A percentile compares a stretch with the other conserved stretches of the same genome.
Conservation (phyloP, 2,113 vertebrate genomes). For the Phalacrocorax carbo region DNA sequence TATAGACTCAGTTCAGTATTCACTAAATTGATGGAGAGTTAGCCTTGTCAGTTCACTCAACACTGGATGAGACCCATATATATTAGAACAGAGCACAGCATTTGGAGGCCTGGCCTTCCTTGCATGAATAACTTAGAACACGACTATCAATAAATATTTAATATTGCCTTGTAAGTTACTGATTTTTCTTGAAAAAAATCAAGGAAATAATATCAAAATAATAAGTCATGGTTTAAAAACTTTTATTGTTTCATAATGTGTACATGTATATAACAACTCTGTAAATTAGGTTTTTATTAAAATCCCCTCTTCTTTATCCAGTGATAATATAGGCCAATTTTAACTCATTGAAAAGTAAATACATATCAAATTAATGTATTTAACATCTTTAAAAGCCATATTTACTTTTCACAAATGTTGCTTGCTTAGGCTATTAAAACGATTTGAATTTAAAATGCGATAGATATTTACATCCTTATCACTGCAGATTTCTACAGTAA, state of each 20-base stretch:
- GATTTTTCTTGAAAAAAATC: neutral
- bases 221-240: neutral
- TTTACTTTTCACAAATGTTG: neutral
- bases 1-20: neutral
- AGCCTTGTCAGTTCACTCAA: neutral
- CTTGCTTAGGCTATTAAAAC: neutral
- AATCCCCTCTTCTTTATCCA: neutral
- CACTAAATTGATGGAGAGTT: neutral
- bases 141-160: neutral
- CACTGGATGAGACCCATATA: neutral
- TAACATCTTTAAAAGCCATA: neutral
- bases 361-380: neutral
- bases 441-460: neutral
- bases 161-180: neutral
- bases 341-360: neutral
- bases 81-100: neutral
- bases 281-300: neutral
- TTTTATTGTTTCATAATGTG: neutral
- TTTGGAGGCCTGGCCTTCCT: neutral
- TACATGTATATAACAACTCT: neutral
- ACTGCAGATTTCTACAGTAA: neutral
- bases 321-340: neutral
- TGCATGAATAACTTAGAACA: neutral
- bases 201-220: neutral
- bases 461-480: neutral